phyloP scores from a whole-genome alignment of 2,113 vertebrate species.

The Myotis lucifugus region DNA sequence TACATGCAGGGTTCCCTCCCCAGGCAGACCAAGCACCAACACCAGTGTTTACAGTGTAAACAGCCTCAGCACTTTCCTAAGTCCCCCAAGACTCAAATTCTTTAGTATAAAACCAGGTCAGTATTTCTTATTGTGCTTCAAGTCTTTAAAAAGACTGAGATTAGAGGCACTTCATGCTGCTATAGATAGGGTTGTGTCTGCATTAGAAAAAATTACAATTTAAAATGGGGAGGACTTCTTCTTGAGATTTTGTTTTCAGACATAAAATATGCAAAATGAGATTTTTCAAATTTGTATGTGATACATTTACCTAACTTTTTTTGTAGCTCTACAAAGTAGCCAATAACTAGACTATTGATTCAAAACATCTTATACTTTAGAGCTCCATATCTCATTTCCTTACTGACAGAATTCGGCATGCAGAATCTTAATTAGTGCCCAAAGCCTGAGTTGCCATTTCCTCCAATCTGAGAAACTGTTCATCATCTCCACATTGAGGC shows the following conservation, averaged over 20 bases:
- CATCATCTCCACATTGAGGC: not conserved
- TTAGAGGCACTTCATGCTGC: constrained; percentile 80
- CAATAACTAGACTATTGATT: constrained; percentile 10
- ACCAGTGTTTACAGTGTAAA: constrained; percentile 78
- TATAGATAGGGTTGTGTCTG: constrained; percentile 78
- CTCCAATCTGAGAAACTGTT: not conserved
- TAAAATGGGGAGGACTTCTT: not conserved
- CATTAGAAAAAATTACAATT: constrained; percentile 70
- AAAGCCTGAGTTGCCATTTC: not conserved
- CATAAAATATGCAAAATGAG: constrained; percentile 22
- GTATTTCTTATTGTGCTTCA: constrained; percentile 79
- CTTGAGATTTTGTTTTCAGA: constrained; percentile 43
- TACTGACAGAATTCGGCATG: constrained; percentile 1
- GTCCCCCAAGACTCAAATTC: constrained; percentile 41
- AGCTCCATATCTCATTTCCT: not conserved
- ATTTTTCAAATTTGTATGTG: constrained; percentile 73
- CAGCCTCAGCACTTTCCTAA: not conserved
- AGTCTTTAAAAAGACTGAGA: constrained; percentile 72
- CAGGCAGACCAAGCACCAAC: constrained; percentile 73
- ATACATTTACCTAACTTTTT: constrained; percentile 68
- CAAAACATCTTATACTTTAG: not conserved
- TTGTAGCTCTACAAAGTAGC: constrained; percentile 69
- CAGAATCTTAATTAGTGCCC: constrained; percentile 26
- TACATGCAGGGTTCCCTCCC: constrained; percentile 73
- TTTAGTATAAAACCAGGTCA: constrained; percentile 78